Percentiles rank a stretch among this genome's conserved stretches.
Evolutionary conservation across 1,140 invertebrate genomes (phyloP).

Genomic region (Heliothis virescens): DNA sequence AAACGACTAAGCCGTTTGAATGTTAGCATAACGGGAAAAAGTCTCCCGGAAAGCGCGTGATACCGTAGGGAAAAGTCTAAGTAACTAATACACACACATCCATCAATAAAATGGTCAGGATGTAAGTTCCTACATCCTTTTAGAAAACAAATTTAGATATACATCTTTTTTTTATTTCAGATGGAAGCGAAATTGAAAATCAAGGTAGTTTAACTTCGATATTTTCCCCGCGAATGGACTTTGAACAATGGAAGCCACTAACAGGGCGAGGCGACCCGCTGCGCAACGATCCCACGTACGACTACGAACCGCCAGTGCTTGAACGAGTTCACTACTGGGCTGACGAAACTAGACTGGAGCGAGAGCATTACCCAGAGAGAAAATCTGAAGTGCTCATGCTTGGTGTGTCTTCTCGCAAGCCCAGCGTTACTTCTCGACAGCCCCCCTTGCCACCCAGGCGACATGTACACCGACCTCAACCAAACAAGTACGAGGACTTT

Average conservation of each 20-base stretch:
- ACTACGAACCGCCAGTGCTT: conserved; percentile 92
- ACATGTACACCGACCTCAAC: conserved; percentile 64
- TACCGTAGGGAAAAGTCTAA: no score
- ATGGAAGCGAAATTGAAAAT: conserved; percentile 60
- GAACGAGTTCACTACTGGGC: conserved; percentile 92
- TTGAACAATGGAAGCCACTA: conserved; percentile 92
- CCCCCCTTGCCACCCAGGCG: conserved; percentile 64
- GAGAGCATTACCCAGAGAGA: conserved; percentile 77
- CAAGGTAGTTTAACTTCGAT: conserved; percentile 71
- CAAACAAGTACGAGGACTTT: conserved; percentile 82
- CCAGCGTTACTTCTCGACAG: conserved; percentile 81
- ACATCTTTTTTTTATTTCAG: conserved; percentile 58
- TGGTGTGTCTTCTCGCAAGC: conserved; percentile 89
- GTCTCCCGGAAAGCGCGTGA: no score
- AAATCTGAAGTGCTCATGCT: conserved; percentile 90
- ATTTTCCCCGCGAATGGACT: conserved; percentile 90
- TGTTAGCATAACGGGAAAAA: no score
- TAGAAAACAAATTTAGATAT: neutral
- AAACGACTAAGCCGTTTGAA: neutral
- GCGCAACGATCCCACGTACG: conserved; percentile 93
- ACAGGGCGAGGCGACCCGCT: conserved; percentile 91
- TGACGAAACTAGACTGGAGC: conserved; percentile 84
- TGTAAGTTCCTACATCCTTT: no score
- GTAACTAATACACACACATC: no score
- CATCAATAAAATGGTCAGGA: no score